Evolutionary conservation across 2,888 invertebrate genomes (phyloP), one percentile per base, ranked within the genome.

Genomic region (Augiades crinisus): DNA sequence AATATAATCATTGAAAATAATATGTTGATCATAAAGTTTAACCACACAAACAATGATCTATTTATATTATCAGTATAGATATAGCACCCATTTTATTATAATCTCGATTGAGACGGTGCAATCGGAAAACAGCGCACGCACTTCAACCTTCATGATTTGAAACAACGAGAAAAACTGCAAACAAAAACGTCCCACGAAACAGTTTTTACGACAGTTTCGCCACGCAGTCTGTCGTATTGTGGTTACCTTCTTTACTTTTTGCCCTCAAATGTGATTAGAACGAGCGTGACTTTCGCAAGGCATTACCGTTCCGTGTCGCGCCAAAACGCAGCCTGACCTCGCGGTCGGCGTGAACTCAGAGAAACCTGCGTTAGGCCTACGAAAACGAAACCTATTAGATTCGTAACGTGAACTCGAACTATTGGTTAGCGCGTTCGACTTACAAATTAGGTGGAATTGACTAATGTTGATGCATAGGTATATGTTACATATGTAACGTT

Each of bases 211-310:
- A 43, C 49, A 31, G 50, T 79, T 78, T 73, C 77, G 67, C 65
- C 74, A 78, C 59, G 24, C 57, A 75, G 76, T 74, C 72, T 65
- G 63, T 67, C 70, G 63, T 73, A 75, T 75, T 76, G 74, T 70
- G 67, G 64, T 65, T 57, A 76, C 71, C 76, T 80, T 68, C 27
- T 34, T 22, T 65, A 65, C 74, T 74, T 80, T 73, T 76, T 74
- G 68, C 63, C 61, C 62, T 61, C 72, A 65, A 80, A 75, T 81
- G 78, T 79, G 78, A 73, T 74, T 81, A 70, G 65, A 68, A 64
- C 66, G 68, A 67, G 78, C 84, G 85, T 84, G 85, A 83, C 83
- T 87, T 79, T 83, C 70, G 84, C 73, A 87, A 87, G 68, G 73
- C 81, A 79, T 79, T 81, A 79, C 75, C 67, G 74, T 75, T 75